Evolutionary conservation across 2,113 vertebrate species (phyloP).

Genomic region (Vireo altiloquus): DNA sequence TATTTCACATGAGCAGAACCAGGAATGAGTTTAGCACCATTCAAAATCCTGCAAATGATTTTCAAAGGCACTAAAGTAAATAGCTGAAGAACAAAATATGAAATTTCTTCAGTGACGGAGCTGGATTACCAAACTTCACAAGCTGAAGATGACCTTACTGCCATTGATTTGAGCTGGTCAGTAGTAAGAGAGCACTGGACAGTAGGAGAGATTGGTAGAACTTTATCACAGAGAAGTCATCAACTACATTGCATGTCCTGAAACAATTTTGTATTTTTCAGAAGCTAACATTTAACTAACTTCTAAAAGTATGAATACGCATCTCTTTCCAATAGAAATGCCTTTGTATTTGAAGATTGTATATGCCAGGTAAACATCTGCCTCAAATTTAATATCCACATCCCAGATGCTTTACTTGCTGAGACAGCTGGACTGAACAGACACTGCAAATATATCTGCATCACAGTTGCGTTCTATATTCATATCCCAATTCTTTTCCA

Average conservation of each 20-base stretch:
- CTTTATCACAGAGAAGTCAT: neutral
- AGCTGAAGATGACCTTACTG: neutral
- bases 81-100: neutral
- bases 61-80: neutral
- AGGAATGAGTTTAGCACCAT: neutral
- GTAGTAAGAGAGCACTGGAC: neutral
- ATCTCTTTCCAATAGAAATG: neutral
- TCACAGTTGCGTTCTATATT: conserved; percentile 13
- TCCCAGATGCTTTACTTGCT: neutral
- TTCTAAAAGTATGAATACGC: neutral
- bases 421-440: conserved; percentile 1
- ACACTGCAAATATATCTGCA: conserved; percentile 18
- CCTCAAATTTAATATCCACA: conserved; percentile 9
- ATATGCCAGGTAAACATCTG: neutral
- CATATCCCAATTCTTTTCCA: conserved; percentile 26
- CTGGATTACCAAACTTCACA: neutral
- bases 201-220: neutral
- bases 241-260: neutral
- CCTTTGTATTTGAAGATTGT: neutral
- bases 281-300: neutral
- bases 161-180: neutral
- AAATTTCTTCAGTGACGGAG: neutral
- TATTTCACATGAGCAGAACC: neutral
- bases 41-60: neutral
- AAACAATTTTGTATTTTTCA: neutral